Base-by-base conservation (phyloP, 1,140 invertebrate species). In the Rhysida immarginata region DNA sequence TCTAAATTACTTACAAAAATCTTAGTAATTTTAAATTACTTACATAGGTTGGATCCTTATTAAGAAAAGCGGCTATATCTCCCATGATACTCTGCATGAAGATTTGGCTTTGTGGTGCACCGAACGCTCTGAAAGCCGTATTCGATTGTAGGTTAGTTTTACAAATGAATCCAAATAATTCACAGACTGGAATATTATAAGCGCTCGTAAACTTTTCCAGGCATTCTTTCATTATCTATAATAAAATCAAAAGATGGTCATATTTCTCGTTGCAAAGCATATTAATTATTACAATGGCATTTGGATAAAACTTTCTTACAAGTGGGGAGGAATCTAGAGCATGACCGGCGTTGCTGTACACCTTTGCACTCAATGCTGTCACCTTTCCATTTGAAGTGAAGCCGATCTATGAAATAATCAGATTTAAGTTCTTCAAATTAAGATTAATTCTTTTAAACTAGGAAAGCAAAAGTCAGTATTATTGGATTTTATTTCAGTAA, bases 81-180 rank as follows among this genome's bases (percentile, higher is more conserved):
- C 81, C 73, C 25, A 89, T 76, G 43, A 90, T 82, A 59, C 75
- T 80, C 72, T 95, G 90, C 0, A 77, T 80, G 1, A 80, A 75
- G 65, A 89, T 83, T 87, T 92, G 92, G 26, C 83, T 87, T 60
- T 93, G 89, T 0, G 89, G 88, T 0, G 82, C 87, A 14, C 89
- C 88, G 66, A 92, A 92, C 16, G 88, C 89, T 60, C 89, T 71
- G 63, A 92, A 94, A 2, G 90, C 90, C 0, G 90, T 94, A 63
- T 92, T 93, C 0, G 88, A 87, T 0, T 85, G 80, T 23, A 90
- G 66, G 74, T 93, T 91, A 0, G 89, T 93, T 69, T 79, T 85
- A 64, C 88, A 92, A 1, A 79, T 65, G 60, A 79, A 79, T 0
- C 84, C 87, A 8, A 41, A 11, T 11, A n/a, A 11, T 11, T 41